A percentile compares a stretch with the other conserved stretches of the same genome.
phyloP scores from a whole-genome alignment of 2,888 invertebrate species.

The Sepioteuthis lessoniana region DNA sequence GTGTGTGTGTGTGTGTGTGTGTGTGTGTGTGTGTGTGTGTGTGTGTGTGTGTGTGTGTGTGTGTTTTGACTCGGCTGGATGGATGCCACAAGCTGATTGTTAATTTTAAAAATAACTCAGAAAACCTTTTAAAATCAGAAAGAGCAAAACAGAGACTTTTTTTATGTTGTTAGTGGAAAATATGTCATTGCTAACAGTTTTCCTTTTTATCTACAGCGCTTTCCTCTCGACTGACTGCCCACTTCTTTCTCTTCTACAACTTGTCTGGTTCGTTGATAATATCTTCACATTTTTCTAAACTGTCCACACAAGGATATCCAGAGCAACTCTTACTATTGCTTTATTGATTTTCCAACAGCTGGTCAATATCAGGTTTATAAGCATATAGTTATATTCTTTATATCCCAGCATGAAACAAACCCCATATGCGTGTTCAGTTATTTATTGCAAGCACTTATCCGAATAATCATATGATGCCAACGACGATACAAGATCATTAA shows the following conservation, averaged over 20 bases:
- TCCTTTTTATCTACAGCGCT: background rate
- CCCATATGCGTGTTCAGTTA: background rate
- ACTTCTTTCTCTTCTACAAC: background rate
- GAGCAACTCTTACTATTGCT: background rate
- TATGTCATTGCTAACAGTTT: background rate
- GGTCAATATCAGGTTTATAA: background rate
- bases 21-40: background rate
- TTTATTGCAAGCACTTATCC: background rate
- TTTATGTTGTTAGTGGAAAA: background rate
- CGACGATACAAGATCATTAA: background rate
- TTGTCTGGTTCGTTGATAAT: background rate
- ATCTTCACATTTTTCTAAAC: background rate
- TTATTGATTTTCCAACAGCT: background rate
- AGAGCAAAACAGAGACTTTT: background rate
- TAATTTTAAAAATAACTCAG: background rate
- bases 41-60: background rate
- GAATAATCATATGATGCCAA: background rate
- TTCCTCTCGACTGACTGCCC: background rate
- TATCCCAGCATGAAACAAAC: background rate
- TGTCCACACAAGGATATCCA: background rate
- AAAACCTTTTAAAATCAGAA: background rate
- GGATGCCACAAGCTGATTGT: background rate
- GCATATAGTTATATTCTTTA: background rate
- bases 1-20: background rate
- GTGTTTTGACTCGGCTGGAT: background rate